Base-by-base conservation (phyloP, 2,797 vertebrate genomes). In the Loris lydekkerianus region DNA sequence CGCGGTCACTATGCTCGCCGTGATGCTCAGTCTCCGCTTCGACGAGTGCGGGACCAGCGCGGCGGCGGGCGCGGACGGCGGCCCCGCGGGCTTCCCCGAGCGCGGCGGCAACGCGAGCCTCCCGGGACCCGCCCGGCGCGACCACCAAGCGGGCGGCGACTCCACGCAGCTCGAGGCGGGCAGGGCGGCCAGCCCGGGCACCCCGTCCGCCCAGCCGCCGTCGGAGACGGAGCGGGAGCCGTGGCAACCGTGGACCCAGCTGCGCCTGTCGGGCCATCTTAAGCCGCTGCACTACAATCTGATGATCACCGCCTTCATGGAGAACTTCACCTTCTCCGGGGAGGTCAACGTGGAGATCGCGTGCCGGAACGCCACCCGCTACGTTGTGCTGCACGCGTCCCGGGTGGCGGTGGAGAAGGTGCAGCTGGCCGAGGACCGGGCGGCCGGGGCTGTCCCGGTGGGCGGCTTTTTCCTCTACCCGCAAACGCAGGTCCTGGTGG, bases 311-410 rank as follows among this genome's bases (percentile, higher is more conserved):
- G 99, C 98, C 94, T 98, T 99, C 98, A 99, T 99, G 99, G 99
- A 99, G 97, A 99, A 99, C 99, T 99, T 99, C 98, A 99, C 99
- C 98, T 99, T 99, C 98, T 98, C 99, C 5, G 99, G 99, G 11
- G 99, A 99, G 96, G 98, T 99, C 97, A 99, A 99, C 98, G 99
- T 99, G 77, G 99, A 99, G 98, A 98, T 99, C 88, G 99, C 99
- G 98, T 99, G 99, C 96, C 87, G 98, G 86, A 99, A 99, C 97
- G 98, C 99, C 98, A 99, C 99, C 75, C 98, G 99, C 63, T 99
- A 99, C 98, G 99, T 99, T 93, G 99, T 99, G 93, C 98, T 99
- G 96, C 99, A 99, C 97, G 97, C 99, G 5, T 99, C 99, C 97
- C 98, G 99, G 80, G 98, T 99, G 67, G 98, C 99, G 95, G 98